Base-by-base conservation (phyloP, 2,797 vertebrate species). In the Kryptopterus vitreolus region DNA sequence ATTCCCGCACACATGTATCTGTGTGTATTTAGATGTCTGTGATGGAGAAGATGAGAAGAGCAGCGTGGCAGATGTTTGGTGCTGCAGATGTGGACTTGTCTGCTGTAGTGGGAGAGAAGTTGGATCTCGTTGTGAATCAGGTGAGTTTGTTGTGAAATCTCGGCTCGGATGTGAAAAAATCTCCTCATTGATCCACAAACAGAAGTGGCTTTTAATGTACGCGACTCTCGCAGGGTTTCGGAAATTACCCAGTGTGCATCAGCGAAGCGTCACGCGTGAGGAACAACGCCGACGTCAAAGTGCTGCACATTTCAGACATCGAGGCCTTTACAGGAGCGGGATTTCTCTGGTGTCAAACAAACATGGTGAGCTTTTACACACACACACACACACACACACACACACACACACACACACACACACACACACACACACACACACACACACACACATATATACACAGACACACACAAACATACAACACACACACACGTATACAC, bases 191-290 rank as follows among this genome's bases (percentile, higher is more conserved):
- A n/a, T 24, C 22, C 35, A 35, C 33, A 15, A 20, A 35, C 18
- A 18, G 33, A 62, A 33, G 20, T 59, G n/a, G n/a, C 12, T 59
- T 12, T 58, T 11, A 3, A 12, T 12, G 24, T 59, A 1, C 22
- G 31, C 24, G 52, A 15, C 22, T 65, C 81, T 80, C 63, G 26
- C 83, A 96, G 95, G 95, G 95, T 38, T 95, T 96, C 90, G 94
- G 92, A 81, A 92, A 92, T 77, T 90, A 95, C 62, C 95, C 95
- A 9, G 91, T 96, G 87, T 95, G 94, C 91, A 95, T 96, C 94
- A 94, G 92, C 77, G 95, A 95, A n/a, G 86, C 95, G 94, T 77
- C 94, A 94, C 70, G 84, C 0, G 84, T 95, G 85, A 95, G 93
- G 83, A 94, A 95, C 26, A 91, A 95, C 81, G 93, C 93, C 50